These are phyloP conservation scores for Basileuterus tristriatus DNA, from an alignment of 2,797 vertebrate species.

Conservation along the genomic window DNA sequence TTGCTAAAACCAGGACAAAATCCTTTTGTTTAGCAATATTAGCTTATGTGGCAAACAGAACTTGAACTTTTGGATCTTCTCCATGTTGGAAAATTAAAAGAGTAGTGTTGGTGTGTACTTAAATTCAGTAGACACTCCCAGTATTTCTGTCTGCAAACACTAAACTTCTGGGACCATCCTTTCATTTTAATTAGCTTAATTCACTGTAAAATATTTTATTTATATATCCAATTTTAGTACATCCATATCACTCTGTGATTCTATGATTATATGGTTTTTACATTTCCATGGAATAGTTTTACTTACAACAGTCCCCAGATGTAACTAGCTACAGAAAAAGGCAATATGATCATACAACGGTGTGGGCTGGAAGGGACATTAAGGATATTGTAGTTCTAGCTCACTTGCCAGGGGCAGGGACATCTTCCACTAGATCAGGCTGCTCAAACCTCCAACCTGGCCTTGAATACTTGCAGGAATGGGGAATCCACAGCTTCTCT, in stretches of 20 bases:
- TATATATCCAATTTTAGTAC: neutral
- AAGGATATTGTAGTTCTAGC: neutral
- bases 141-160: neutral
- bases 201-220: neutral
- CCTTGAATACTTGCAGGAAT: neutral
- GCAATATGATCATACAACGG: neutral
- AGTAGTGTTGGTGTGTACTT: neutral
- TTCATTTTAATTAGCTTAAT: neutral
- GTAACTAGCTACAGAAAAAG: constrained; percentile 2
- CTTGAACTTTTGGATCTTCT: neutral
- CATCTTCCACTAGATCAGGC: neutral
- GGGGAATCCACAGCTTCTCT: neutral
- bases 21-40: neutral
- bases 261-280: neutral
- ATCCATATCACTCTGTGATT: neutral
- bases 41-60: neutral
- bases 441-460: neutral
- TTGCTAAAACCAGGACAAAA: neutral
- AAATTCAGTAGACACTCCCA: neutral
- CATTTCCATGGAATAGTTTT: neutral
- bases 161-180: neutral
- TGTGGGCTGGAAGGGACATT: neutral
- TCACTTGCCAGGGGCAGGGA: neutral
- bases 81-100: neutral
- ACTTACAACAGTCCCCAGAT: neutral